These are phyloP conservation scores for Archivesica marissinica DNA, from an alignment of 1,140 invertebrate species.

Conservation along the genomic window DNA sequence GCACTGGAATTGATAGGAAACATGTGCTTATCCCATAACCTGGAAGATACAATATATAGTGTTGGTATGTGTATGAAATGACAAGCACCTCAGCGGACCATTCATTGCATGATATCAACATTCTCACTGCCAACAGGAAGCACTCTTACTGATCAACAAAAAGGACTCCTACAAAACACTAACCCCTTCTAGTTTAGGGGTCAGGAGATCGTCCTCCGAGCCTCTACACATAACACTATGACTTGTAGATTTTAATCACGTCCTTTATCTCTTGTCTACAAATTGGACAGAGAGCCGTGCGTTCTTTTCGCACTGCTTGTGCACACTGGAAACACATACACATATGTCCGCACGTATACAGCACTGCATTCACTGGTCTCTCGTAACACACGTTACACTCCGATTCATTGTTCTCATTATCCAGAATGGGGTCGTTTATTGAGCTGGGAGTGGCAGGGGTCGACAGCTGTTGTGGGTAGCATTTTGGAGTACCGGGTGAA, in stretches of 20 bases:
- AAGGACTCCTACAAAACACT: too few relatives aligned
- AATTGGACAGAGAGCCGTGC: constrained; percentile 95
- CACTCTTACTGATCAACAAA: too few relatives aligned
- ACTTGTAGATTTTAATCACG: constrained; percentile 93
- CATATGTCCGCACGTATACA: constrained; percentile 99
- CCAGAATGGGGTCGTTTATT: constrained; percentile 59
- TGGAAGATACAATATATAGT: too few relatives aligned
- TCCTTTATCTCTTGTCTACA: constrained; percentile 96
- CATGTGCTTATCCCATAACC: too few relatives aligned
- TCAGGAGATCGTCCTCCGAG: neutral
- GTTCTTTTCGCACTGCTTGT: constrained; percentile 88
- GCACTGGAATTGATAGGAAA: too few relatives aligned
- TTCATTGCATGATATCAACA: too few relatives aligned
- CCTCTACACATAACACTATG: constrained; percentile 3
- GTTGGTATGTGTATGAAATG: too few relatives aligned
- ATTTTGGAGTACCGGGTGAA: constrained; percentile 60
- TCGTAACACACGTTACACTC: constrained; percentile 99
- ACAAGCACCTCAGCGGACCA: too few relatives aligned
- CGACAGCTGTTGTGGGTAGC: constrained; percentile 62
- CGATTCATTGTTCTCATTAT: constrained; percentile 66
- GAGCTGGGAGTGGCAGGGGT: constrained; percentile 68
- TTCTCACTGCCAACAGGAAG: too few relatives aligned
- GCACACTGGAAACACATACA: constrained; percentile 99
- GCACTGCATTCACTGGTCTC: constrained; percentile 94
- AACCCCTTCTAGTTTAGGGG: too few relatives aligned